Evolutionary conservation across 2,113 vertebrate genomes (phyloP), one percentile per base, ranked within the genome.

Genomic region (Struthidea cinerea): DNA sequence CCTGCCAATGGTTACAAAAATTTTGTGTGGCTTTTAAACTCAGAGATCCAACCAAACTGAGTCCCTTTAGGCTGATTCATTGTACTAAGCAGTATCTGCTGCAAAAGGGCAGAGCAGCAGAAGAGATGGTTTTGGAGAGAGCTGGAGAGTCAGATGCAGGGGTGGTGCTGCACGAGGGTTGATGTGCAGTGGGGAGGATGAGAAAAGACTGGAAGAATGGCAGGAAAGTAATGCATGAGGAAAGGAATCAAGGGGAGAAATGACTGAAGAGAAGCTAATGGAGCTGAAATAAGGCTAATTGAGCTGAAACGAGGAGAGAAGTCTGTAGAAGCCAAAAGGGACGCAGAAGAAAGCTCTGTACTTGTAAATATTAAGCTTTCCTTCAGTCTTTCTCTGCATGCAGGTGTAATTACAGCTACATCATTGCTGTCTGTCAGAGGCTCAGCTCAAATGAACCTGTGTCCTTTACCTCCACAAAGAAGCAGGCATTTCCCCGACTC

Each of bases 401-500:
- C 46, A 80, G 50, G 22, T 56, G 33, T 35, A 46, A 33, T 24
- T 42, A 32, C 42, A 59, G n/a, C 33, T 46, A 3, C 32, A 26
- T 23, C 46, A 24, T 3, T 56, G 35, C 49, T 71, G 8, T 17
- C 49, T n/a, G 16, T 4, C 47, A 80, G 56, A 44, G 39, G 24
- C 27, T 27, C 42, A 50, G 53, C 22, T 79, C 9, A 8, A 57
- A 52, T 9, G 23, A 78, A 18, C 35, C 56, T 20, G 27, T 55
- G 18, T 73, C 47, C 50, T 80, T 55, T 93, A 98, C 98, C 98
- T 98, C 97, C 80, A 98, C 98, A 14, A 16, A 93, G 94, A 98
- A 98, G 75, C 97, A 98, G 78, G 97, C 95, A 15, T 97, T 98
- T 13, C 98, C 98, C 9, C 97, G 85, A 10, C 97, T 98, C 27